Base-by-base conservation (phyloP, 2,113 vertebrate genomes). In the Corythoichthys intestinalis region DNA sequence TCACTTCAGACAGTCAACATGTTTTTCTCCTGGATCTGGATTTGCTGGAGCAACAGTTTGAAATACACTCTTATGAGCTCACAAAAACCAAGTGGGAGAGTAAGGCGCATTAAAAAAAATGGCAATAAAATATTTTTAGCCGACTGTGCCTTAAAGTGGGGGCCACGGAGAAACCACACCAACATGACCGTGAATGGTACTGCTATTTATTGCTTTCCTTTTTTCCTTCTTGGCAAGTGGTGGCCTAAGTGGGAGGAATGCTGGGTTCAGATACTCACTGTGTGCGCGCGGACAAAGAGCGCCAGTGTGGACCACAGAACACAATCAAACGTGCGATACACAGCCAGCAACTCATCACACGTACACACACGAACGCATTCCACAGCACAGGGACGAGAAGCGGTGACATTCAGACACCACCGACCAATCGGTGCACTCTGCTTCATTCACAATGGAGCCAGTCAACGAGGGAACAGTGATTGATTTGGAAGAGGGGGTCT, bases 101-200 rank as follows among this genome's bases (percentile, higher is more conserved):
- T 77, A 79, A 83, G 37, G 58, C 54, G 34, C 74, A 52, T 54
- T 53, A 76, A 74, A 65, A 81, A 84, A 85, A 75, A 69, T 4
- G 65, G 78, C 80, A 75, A 50, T 85, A 82, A 86, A 85, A 85
- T 85, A 86, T 88, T 83, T 90, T 88, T 88, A 90, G 86, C 82
- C 82, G 75, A 84, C 86, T 81, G 78, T 73, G 85, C 80, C 73
- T 77, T 49, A 38, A 77, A 70, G 66, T 63, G 34, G 48, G 56
- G 35, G 78, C 79, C 83, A 81, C 11, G 52, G 44, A 75, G 49
- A 76, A 78, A 84, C 79, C 79, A 72, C 73, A 75, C 46, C 58
- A 65, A 71, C 71, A 79, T 78, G 76, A 84, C 87, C 75, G 75
- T 83, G 84, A 84, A 86, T 83, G 85, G 79, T 82, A 64, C 72